phyloP scores from a whole-genome alignment of 2,888 invertebrate species.

The Protula sp. region DNA sequence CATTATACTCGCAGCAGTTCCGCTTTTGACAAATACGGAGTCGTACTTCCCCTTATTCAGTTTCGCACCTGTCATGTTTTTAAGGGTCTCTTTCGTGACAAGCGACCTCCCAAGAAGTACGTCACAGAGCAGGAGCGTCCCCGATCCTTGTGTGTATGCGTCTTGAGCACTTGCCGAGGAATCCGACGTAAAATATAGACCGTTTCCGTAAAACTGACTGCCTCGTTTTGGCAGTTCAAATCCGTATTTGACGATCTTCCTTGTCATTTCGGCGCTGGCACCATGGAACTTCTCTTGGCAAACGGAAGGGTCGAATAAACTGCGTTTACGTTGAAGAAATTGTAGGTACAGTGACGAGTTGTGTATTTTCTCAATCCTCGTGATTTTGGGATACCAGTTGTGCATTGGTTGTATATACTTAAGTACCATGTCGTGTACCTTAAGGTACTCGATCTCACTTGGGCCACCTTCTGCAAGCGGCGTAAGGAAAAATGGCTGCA shows the following conservation, averaged over 20 bases:
- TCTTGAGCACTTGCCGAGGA: constrained; percentile 20
- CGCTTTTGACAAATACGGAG: constrained; percentile 13
- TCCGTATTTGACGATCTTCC: constrained; percentile 9
- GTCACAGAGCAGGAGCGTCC: constrained; percentile 18
- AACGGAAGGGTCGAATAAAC: constrained; percentile 4
- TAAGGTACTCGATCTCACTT: constrained; percentile 12
- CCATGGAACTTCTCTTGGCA: constrained; percentile 18
- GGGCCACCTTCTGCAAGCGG: no score
- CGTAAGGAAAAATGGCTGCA: no score
- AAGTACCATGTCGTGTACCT: constrained; percentile 11
- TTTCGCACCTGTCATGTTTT: constrained; percentile 4
- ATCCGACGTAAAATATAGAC: constrained; percentile 21
- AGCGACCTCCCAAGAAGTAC: constrained; percentile 14
- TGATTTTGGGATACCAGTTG: constrained; percentile 16
- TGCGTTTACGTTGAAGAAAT: constrained; percentile 1
- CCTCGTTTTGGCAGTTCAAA: constrained; percentile 8
- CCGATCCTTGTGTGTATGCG: constrained; percentile 18
- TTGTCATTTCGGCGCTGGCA: constrained; percentile 8
- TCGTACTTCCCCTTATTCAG: constrained; percentile 8
- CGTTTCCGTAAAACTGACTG: constrained; percentile 8
- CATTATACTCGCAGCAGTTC: background rate
- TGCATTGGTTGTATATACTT: constrained; percentile 15
- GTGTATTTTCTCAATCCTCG: constrained; percentile 14
- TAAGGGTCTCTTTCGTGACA: constrained; percentile 1
- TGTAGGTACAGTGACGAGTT: constrained; percentile 5